Evolutionary conservation across 2,113 vertebrate genomes (phyloP).

Genomic region (Paedocypris sp.): DNA sequence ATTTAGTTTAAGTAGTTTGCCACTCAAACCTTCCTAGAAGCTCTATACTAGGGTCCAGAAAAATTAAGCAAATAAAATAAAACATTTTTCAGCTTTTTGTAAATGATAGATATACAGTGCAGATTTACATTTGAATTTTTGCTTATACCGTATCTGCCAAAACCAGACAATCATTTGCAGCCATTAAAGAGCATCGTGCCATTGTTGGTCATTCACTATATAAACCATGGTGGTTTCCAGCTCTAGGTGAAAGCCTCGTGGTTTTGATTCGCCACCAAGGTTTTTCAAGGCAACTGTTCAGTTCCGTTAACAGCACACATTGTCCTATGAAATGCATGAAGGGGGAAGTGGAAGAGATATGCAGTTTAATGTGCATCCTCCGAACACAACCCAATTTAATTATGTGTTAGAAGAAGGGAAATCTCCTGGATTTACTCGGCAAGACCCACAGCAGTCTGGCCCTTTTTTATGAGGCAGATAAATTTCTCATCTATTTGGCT

Average conservation of each 20-base stretch:
- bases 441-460: slow-evolving; percentile 23
- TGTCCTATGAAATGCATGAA: slow-evolving; percentile 2
- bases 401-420: slow-evolving; percentile 25
- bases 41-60: too few relatives aligned
- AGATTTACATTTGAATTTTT: too few relatives aligned
- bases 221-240: neutral
- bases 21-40: too few relatives aligned
- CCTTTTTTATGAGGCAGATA: slow-evolving; percentile 38
- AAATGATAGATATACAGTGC: too few relatives aligned
- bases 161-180: neutral
- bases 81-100: too few relatives aligned
- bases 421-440: slow-evolving; percentile 22
- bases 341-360: slow-evolving; percentile 1
- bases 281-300: slow-evolving; percentile 8
- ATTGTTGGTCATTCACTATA: too few relatives aligned
- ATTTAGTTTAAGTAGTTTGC: neutral
- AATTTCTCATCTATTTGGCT: slow-evolving; percentile 43
- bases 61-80: too few relatives aligned
- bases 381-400: slow-evolving; percentile 26
- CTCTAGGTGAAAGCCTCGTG: slow-evolving; percentile 4
- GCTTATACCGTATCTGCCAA: too few relatives aligned
- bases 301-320: slow-evolving; percentile 9
- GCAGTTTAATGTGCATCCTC: neutral
- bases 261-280: slow-evolving; percentile 20
- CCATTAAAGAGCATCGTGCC: neutral